A percentile compares a stretch with the other conserved stretches of the same genome.
Conservation (phyloP, 2,888 invertebrate genomes). For the Dryomyza anilis region DNA sequence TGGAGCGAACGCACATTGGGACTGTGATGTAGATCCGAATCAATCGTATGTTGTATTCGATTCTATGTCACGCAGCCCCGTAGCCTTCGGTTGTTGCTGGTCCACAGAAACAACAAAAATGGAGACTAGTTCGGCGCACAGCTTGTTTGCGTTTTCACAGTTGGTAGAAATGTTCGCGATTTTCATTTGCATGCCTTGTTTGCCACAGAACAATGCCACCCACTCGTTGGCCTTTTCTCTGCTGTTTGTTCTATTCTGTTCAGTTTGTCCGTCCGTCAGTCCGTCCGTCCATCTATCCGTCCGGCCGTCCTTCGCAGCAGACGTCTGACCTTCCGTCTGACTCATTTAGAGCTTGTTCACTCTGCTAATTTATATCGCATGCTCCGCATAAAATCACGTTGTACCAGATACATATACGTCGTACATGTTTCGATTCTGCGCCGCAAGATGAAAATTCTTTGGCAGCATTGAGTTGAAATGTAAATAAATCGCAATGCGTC, state of each 20-base stretch:
- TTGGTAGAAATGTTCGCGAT: not conserved
- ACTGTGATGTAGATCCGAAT: not conserved
- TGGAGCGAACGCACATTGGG: conserved; percentile 4
- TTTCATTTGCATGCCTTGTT: not conserved
- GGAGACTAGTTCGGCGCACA: conserved; percentile 7
- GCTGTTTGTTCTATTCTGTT: too few relatives aligned
- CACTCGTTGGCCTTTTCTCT: conserved; percentile 8
- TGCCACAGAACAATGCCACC: conserved; percentile 9
- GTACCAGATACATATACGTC: not conserved
- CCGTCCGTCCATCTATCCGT: not conserved
- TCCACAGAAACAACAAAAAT: conserved; percentile 20
- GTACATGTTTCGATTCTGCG: conserved; percentile 21
- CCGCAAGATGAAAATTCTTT: conserved; percentile 7
- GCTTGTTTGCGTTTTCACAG: not conserved
- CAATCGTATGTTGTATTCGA: not conserved
- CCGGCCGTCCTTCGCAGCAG: not conserved
- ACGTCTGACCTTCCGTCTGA: conserved; percentile 1
- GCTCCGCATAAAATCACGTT: not conserved
- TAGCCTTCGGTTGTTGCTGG: conserved; percentile 7
- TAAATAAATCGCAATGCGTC: not conserved
- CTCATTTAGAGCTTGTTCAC: conserved; percentile 5
- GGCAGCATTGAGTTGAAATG: not conserved
- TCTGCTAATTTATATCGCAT: conserved; percentile 12
- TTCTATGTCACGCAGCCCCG: not conserved
- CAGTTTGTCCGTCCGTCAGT: conserved; percentile 11